Base-by-base conservation (phyloP, 2,113 vertebrate species). In the Anser cygnoides region DNA sequence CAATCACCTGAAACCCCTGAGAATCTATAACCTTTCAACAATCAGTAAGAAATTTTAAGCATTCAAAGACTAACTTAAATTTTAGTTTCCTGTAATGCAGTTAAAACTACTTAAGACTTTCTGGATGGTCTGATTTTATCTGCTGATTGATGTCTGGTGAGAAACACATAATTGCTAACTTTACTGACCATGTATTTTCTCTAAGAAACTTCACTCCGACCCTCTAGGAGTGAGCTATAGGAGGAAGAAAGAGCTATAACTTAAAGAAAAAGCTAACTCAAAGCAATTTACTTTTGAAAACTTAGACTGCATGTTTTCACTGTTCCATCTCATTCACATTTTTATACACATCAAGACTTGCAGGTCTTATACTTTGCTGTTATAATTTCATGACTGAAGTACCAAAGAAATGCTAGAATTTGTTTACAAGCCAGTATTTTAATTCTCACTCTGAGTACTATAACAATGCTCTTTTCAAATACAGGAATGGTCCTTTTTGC, bases 1-100 rank as follows among this genome's bases (percentile, higher is more conserved):
- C 54, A 93, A 91, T 79, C 54, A 96, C 89, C 95, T 44, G 83
- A 95, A 97, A 96, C 96, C 98, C 96, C 96, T 98, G 98, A 98
- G 97, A 97, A 95, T 81, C 91, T 81, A 94, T 65, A 78, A 91
- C 93, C 93, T 97, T 95, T 70, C 86, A 96, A 94, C 71, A 94
- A 93, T 66, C 89, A 94, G 76, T 73, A 95, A 92, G 79, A 96
- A 97, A 95, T 63, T 90, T 75, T 84, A 81, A 72, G 93, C 50
- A 6, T 90, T 94, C 67, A 86, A 94, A 84, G 84, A 57, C 65
- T 63, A 93, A 94, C 71, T 93, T 88, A 89, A 91, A 79, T 25
- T 95, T 87, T 23, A 78, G 25, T 66, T 84, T 93, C 81, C 88
- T 74, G 35, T 41, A 78, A 95, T 28, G 52, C 43, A 90, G 78